Conservation (phyloP, 2,113 vertebrate genomes). For the Tenebrosternarchus preto region DNA sequence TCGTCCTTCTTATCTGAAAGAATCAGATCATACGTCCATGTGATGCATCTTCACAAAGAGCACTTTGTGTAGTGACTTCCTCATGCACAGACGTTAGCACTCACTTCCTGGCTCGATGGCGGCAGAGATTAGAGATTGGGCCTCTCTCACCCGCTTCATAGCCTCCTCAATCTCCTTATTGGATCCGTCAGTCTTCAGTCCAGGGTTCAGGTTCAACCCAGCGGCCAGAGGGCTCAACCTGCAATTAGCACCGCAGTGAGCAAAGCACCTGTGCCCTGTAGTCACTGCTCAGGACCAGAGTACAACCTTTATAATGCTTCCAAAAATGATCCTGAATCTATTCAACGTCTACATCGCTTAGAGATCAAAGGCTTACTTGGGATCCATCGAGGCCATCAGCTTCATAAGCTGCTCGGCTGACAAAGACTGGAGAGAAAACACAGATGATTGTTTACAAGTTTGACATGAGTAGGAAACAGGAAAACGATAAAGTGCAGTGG, state of each 20-base stretch:
- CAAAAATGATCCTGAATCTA: neutral
- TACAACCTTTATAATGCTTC: neutral
- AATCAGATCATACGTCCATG: neutral
- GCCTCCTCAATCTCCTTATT: conserved; percentile 99
- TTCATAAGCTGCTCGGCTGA: conserved; percentile 95
- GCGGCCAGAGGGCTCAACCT: conserved; percentile 94
- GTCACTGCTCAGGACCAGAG: neutral
- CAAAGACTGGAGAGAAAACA: conserved; percentile 75
- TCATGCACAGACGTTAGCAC: conserved; percentile 22
- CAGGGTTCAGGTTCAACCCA: conserved; percentile 85
- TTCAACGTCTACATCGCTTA: neutral
- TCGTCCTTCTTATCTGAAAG: conserved; percentile 93
- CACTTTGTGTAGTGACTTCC: neutral
- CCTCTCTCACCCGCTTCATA: conserved; percentile 97
- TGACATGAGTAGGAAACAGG: neutral
- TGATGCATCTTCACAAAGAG: neutral
- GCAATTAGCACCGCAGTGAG: conserved; percentile 41
- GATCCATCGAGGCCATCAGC: conserved; percentile 97
- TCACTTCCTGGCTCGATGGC: conserved; percentile 96
- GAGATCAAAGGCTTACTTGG: conserved; percentile 83
- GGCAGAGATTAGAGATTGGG: conserved; percentile 96
- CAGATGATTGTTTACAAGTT: accelerated
- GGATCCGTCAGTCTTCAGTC: conserved; percentile 89
- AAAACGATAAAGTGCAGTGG: neutral
- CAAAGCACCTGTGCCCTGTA: neutral